Evolutionary conservation across 2,888 invertebrate genomes (phyloP), one percentile per base, ranked within the genome.

Genomic region (Diaprepes abbreviatus): DNA sequence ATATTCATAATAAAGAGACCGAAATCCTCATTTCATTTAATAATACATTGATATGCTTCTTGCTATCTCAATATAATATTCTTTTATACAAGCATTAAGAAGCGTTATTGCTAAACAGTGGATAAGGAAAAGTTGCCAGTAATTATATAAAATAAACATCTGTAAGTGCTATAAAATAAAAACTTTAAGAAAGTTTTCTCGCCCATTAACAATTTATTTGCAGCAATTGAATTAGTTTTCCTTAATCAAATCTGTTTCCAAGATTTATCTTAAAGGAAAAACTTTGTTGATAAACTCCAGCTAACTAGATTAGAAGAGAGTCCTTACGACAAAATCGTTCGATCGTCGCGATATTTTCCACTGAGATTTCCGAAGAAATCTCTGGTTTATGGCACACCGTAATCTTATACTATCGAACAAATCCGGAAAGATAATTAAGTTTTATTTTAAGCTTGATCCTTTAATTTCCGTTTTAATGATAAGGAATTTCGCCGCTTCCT

Each of bases 241-340:
- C 60, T 45, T 66, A 66, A 66, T 66, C 66, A 60, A 66, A 60
- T 66, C 54, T 48, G 52, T 60, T 54, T 59, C 54, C 59, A 50
- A 24, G 38, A 33, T 59, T 66, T 66, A n/a, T 66, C 66, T 60
- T 43, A 21, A 45, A 66, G 43, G 40, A 59, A 38, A 48, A 66
- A 66, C 59, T 66, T 66, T 60, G 66, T 60, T 66, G 66, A 66
- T 66, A 66, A 66, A 59, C 66, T 66, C 59, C 59, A 24, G 52
- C 52, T 66, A 66, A 66, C 59, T 66, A 59, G 58, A 66, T 66
- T 66, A 66, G 24, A 52, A 57, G 57, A 65, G 48, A 60, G 35
- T 14, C 58, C 28, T 43, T 31, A 58, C 43, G 59, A 60, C 59
- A 60, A 48, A 60, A 60, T 60, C 45, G 59, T 24, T 24, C 24